Conservation (phyloP, 2,797 vertebrate species). For the Bradypus variegatus region DNA sequence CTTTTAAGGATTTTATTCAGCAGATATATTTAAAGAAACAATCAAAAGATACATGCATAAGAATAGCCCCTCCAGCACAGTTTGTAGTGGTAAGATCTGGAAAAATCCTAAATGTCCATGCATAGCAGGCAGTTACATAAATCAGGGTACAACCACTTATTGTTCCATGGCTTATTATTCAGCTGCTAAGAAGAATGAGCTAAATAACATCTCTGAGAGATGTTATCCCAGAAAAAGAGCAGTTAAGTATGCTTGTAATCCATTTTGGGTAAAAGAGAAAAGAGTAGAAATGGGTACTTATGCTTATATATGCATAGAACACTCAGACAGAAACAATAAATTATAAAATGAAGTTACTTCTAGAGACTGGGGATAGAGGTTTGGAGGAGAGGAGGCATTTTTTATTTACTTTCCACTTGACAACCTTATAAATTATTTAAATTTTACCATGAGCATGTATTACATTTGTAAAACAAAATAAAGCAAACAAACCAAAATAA, state of each 20-base stretch:
- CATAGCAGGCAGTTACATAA: background rate
- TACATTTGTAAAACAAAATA: background rate
- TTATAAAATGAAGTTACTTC: background rate
- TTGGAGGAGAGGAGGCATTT: background rate
- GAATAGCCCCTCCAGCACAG: background rate
- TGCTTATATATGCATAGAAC: background rate
- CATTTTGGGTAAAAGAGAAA: background rate
- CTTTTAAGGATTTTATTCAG: background rate
- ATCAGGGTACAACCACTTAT: accelerated
- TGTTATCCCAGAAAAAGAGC: background rate
- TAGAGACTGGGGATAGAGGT: background rate
- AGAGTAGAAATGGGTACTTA: background rate
- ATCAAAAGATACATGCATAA: background rate
- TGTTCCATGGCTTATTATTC: background rate
- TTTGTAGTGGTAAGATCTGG: background rate
- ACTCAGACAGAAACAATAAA: background rate
- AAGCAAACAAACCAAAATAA: background rate
- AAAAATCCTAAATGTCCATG: background rate
- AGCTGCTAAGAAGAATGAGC: background rate
- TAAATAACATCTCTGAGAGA: background rate
- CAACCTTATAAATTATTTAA: background rate
- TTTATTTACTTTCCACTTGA: background rate
- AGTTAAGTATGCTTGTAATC: background rate
- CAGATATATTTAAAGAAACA: background rate
- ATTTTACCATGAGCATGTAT: background rate